Conservation (phyloP, 2,888 invertebrate genomes). For the Netelia melanura region DNA sequence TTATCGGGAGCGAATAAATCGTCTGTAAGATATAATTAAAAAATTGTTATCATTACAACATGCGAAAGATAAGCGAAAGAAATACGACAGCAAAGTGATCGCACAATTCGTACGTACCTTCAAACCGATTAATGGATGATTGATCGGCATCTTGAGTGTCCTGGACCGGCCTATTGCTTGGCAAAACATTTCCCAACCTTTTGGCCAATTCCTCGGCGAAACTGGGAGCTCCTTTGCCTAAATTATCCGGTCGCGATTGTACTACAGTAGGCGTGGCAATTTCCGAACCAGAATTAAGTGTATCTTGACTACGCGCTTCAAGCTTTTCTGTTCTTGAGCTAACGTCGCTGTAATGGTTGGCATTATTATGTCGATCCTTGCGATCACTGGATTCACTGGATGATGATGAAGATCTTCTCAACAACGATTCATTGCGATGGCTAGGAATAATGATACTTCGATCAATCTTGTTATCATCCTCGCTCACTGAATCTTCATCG, state of each 20-base stretch:
- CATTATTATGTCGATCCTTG: constrained; percentile 73
- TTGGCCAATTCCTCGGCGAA: constrained; percentile 88
- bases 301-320: constrained; percentile 77
- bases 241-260: constrained; percentile 74
- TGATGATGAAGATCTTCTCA: constrained; percentile 75
- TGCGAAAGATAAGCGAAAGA: too few species aligned
- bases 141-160: constrained; percentile 76
- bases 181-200: constrained; percentile 86
- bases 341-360: constrained; percentile 72
- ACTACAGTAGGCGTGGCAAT: constrained; percentile 78
- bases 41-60: not conserved
- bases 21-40: constrained; percentile 72
- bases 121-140: constrained; percentile 77
- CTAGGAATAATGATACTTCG: constrained; percentile 64
- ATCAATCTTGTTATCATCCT: constrained; percentile 69
- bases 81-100: too few species aligned
- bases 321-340: constrained; percentile 71
- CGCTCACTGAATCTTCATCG: constrained; percentile 75
- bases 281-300: constrained; percentile 78
- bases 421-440: constrained; percentile 68
- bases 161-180: constrained; percentile 84
- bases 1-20: constrained; percentile 79
- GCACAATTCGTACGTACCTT: constrained; percentile 73
- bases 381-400: constrained; percentile 79
- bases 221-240: constrained; percentile 80